These are phyloP conservation scores for Ametastegia equiseti DNA, from an alignment of 2,888 invertebrate species.

Conservation along the genomic window DNA sequence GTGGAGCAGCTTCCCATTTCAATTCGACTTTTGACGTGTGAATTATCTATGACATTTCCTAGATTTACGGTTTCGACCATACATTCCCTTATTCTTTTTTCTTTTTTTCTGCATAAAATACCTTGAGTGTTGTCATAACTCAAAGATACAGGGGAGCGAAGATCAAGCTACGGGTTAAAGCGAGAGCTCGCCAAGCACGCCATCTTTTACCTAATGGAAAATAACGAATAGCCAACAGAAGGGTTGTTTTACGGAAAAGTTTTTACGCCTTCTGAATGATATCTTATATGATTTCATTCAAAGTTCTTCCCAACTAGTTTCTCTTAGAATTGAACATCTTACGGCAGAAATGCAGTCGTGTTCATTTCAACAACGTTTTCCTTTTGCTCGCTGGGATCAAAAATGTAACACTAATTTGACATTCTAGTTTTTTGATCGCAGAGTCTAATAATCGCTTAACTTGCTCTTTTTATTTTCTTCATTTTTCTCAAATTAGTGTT, in stretches of 20 bases:
- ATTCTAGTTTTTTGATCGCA: no score
- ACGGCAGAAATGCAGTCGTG: no score
- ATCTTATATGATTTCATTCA: constrained; percentile 8
- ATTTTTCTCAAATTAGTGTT: no score
- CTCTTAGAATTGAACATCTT: no score
- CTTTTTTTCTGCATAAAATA: constrained; percentile 35
- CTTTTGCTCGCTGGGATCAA: no score
- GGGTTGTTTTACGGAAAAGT: neutral
- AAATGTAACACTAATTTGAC: no score
- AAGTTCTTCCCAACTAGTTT: no score
- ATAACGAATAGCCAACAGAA: constrained; percentile 26
- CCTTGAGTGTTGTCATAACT: constrained; percentile 36
- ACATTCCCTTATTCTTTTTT: constrained; percentile 26
- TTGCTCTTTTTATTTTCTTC: no score
- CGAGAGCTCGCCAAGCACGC: constrained; percentile 4
- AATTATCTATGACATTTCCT: constrained; percentile 30
- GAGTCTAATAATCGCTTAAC: no score
- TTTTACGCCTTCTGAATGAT: neutral
- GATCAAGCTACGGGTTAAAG: constrained; percentile 25
- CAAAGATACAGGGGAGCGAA: constrained; percentile 28
- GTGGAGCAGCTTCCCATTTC: neutral
- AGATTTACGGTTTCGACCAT: constrained; percentile 30
- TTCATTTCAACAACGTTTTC: no score
- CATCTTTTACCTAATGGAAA: constrained; percentile 37
- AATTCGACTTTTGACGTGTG: constrained; percentile 15